A percentile compares a stretch with the other conserved stretches of the same genome.
Evolutionary conservation across 2,797 vertebrate species (phyloP).

Genomic region (Parotocinclus haroldoi): DNA sequence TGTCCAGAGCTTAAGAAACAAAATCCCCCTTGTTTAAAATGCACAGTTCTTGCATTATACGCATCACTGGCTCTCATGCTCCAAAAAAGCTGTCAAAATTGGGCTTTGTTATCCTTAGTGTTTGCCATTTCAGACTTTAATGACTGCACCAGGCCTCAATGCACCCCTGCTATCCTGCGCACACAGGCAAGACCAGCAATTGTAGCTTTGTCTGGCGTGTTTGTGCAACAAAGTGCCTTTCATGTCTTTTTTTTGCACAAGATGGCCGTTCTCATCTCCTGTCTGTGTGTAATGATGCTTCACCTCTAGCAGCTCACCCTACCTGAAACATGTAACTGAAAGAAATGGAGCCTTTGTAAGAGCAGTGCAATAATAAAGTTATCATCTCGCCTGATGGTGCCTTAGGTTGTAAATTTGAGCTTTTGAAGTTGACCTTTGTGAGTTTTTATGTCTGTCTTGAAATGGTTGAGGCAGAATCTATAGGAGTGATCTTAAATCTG

Average conservation of each 20-base stretch:
- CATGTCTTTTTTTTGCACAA: conserved; percentile 38
- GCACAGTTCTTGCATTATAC: conserved; percentile 54
- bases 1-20: conserved; percentile 50
- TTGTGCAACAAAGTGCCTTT: conserved; percentile 47
- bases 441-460: too few relatives aligned
- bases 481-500: conserved; percentile 13
- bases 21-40: conserved; percentile 57
- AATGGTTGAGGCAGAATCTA: not conserved
- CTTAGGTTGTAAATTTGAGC: too few relatives aligned
- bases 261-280: too few relatives aligned
- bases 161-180: conserved; percentile 43
- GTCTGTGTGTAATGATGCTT: not conserved
- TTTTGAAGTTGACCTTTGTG: too few relatives aligned
- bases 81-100: conserved; percentile 61
- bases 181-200: conserved; percentile 21
- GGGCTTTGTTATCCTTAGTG: conserved; percentile 52
- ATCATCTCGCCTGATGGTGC: too few relatives aligned
- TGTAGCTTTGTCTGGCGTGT: conserved; percentile 40
- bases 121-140: conserved; percentile 52
- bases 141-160: conserved; percentile 35
- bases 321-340: too few relatives aligned
- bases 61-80: conserved; percentile 59
- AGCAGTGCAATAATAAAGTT: too few relatives aligned
- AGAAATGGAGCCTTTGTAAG: too few relatives aligned
- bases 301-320: too few relatives aligned